These are phyloP conservation scores for Tadarida brasiliensis DNA, from an alignment of 2,797 vertebrate genomes.

Conservation along the genomic window DNA sequence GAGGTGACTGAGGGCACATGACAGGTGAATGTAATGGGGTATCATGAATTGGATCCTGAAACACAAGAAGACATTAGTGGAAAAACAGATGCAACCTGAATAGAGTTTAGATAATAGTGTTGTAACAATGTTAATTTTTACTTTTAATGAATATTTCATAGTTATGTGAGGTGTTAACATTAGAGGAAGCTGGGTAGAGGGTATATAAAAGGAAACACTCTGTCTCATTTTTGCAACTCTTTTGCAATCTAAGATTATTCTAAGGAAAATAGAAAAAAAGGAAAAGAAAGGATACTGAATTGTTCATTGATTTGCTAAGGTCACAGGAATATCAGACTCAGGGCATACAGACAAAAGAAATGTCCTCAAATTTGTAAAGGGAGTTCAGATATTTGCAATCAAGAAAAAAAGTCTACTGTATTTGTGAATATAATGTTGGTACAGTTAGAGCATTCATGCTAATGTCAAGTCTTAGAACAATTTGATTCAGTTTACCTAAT, in stretches of 20 bases:
- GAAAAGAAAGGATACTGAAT: not conserved
- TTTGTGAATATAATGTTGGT: not conserved
- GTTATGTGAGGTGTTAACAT: not conserved
- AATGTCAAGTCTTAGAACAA: not conserved
- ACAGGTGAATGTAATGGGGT: not conserved
- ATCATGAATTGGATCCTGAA: not conserved
- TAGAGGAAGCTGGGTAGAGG: not conserved
- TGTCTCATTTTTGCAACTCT: not conserved
- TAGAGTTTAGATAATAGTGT: not conserved
- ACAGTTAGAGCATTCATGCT: not conserved
- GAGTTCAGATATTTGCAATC: not conserved
- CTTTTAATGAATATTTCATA: not conserved
- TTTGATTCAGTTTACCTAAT: not conserved
- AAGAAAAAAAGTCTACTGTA: not conserved
- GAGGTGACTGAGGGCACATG: not conserved
- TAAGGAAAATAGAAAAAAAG: not conserved
- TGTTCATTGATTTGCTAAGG: not conserved
- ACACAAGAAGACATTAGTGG: not conserved
- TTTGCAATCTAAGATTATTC: not conserved
- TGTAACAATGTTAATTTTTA: not conserved
- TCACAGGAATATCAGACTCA: not conserved
- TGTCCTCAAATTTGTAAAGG: not conserved
- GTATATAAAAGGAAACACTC: not conserved
- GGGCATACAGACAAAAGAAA: not conserved
- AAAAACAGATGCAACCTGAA: not conserved